Base-by-base conservation (phyloP, 1,140 invertebrate genomes). In the Pseudoatta argentina region DNA sequence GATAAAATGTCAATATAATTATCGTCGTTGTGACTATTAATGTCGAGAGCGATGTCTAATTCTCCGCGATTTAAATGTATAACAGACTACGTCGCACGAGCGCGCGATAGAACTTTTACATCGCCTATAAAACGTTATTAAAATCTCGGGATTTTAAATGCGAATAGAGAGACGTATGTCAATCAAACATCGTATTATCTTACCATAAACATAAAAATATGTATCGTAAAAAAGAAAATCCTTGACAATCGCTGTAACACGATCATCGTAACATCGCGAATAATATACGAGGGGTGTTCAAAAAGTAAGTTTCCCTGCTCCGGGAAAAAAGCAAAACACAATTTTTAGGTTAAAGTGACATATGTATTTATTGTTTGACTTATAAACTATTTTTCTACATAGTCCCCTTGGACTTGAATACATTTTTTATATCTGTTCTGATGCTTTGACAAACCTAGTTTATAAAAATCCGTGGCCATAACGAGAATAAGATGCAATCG, bases 1-100 rank as follows among this genome's bases (percentile, higher is more conserved):
- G 39, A 73, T 73, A 61, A 72, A 82, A 63, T 83, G 53, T 61
- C 30, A 83, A 73, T 83, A 48, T 48, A 82, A 82, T 82, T 82
- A 71, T 82, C 78, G 34, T 82, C 78, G 34, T 44, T 57, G 63
- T 21, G 48, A 71, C 55, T 44, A 71, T 57, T 81, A 81, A 81
- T 16, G 53, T 18, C 21, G 67, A 53, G 24, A 82, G 5, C 27
- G 24, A 72, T 34, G 39, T 72, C 12, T 61, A 30, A 72, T 82
- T 39, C 55, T 27, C 55, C 30, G 7, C 34, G 24, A 21, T 51
- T 83, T 48, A 59, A 73, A 34, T 34, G 30, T 48, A 7, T 21
- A 51, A 72, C 57, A 27, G 48, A 14, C 6, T 34, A 57, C n/a
- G 21, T 71, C n/a, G 21, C 27, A 30, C 27, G 27, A 5, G 34